Percentiles rank a stretch among this genome's conserved stretches.
Evolutionary conservation across 2,888 invertebrate genomes (phyloP).

Genomic region (Dugesia japonica): DNA sequence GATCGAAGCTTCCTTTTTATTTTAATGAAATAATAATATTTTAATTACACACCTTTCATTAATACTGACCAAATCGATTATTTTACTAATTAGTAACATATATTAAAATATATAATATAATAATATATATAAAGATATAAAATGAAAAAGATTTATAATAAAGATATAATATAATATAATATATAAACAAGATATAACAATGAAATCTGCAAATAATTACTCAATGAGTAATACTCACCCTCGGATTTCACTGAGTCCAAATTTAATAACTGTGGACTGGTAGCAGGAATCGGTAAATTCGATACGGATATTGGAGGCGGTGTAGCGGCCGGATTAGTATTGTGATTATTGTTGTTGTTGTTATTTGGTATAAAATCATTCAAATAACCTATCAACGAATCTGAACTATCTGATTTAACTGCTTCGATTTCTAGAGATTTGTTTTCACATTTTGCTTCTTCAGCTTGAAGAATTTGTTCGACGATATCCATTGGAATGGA

Average conservation of each 20-base stretch:
- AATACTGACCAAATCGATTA: no score
- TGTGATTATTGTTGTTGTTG: not conserved
- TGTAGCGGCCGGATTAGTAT: not conserved
- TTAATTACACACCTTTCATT: no score
- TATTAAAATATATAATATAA: no score
- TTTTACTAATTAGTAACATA: no score
- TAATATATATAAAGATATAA: no score
- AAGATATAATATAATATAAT: no score
- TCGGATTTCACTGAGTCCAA: not conserved
- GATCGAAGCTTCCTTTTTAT: no score
- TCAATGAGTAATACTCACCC: no score
- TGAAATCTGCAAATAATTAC: no score
- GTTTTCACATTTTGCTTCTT: not conserved
- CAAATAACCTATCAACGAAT: constrained; percentile 4
- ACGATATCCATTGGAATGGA: not conserved
- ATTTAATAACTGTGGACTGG: constrained; percentile 1
- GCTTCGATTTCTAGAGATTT: not conserved
- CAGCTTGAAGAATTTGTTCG: not conserved
- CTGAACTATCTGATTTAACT: not conserved
- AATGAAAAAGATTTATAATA: no score
- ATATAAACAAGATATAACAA: no score
- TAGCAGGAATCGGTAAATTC: not conserved
- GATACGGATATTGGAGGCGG: not conserved
- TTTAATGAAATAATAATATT: no score
- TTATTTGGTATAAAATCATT: not conserved